Conservation (phyloP, 2,888 invertebrate species). For the Brachyptera risi region DNA sequence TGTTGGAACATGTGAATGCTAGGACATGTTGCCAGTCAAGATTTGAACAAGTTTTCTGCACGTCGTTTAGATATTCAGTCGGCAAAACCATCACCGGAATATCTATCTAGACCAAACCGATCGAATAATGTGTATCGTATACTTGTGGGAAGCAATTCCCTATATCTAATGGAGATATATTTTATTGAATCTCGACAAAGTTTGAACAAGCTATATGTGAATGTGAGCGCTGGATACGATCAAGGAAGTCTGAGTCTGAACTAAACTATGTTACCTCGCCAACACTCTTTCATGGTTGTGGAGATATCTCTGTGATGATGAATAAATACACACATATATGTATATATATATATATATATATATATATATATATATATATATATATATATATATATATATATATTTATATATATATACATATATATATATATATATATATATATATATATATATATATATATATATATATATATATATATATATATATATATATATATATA, state of each 20-base stretch:
- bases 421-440: too few species aligned
- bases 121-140: slow-evolving; percentile 17
- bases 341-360: neutral
- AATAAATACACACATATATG: neutral
- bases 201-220: slow-evolving; percentile 9
- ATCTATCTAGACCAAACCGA: slow-evolving; percentile 12
- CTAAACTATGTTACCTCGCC: too few species aligned
- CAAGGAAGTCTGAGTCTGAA: neutral
- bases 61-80: slow-evolving; percentile 16
- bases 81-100: slow-evolving; percentile 18
- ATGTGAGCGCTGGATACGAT: too few species aligned
- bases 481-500: too few species aligned
- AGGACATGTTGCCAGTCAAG: slow-evolving; percentile 16
- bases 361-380: neutral
- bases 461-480: too few species aligned
- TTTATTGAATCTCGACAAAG: slow-evolving; percentile 18
- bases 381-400: too few species aligned
- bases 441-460: too few species aligned
- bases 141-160: neutral
- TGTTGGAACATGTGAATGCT: too few species aligned
- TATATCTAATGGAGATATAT: slow-evolving; percentile 5
- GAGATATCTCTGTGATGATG: neutral
- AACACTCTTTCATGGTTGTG: neutral
- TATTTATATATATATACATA: too few species aligned
- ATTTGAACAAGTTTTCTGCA: slow-evolving; percentile 19